phyloP scores from a whole-genome alignment of 2,113 vertebrate genomes.

The Parotia lawesii region DNA sequence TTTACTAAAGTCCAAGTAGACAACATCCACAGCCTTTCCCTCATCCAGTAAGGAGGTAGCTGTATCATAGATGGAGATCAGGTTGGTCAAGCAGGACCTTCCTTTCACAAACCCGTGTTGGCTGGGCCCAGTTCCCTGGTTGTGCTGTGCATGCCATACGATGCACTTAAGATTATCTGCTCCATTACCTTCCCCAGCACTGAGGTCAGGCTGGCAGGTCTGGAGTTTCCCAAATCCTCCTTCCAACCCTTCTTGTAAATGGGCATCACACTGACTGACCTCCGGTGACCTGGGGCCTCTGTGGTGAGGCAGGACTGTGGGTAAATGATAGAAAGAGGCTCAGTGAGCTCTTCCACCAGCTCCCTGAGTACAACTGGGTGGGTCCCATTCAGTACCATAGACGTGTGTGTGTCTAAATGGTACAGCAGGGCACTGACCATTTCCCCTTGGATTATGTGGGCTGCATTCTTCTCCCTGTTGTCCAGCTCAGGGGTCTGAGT shows the following conservation, averaged over 20 bases:
- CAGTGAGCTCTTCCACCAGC: not conserved
- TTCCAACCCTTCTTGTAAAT: not conserved
- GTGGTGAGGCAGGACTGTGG: not conserved
- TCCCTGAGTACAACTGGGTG: not conserved
- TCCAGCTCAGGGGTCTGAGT: not conserved
- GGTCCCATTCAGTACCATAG: not conserved
- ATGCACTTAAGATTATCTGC: not conserved
- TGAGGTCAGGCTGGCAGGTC: not conserved
- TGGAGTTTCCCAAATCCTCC: not conserved
- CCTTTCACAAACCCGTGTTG: not conserved
- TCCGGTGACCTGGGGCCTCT: not conserved
- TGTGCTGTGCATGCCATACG: not conserved
- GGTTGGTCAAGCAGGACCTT: not conserved
- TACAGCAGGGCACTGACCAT: not conserved
- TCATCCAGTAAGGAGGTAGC: not conserved
- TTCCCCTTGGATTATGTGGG: not conserved
- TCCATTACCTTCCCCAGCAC: not conserved
- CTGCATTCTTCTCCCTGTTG: not conserved
- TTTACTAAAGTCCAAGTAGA: not conserved
- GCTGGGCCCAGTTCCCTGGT: not conserved
- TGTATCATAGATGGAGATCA: not conserved
- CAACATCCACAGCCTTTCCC: not conserved
- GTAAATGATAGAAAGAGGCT: not conserved
- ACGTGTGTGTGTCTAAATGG: not conserved
- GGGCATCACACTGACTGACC: not conserved